Percentiles rank a stretch among this genome's conserved stretches.
These are phyloP conservation scores for Xestoiulus laeticollis DNA, from an alignment of 2,888 invertebrate species.

Conservation along the genomic window DNA sequence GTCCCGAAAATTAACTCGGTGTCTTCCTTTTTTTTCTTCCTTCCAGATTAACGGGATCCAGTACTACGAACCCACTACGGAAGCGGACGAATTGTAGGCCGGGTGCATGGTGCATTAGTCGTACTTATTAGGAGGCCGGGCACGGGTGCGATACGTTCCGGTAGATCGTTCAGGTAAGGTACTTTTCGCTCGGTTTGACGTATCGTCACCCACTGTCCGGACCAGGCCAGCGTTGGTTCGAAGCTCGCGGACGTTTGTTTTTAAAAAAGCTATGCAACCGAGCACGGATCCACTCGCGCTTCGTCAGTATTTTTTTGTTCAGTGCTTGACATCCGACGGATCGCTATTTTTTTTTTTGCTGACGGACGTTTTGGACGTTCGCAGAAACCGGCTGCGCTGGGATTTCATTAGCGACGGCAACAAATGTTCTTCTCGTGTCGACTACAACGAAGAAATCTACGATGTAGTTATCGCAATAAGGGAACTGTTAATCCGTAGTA, in stretches of 20 bases:
- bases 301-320: not conserved
- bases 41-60: conserved; percentile 50
- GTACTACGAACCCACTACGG: conserved; percentile 51
- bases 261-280: conserved; percentile 24
- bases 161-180: not conserved
- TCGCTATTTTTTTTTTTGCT: not conserved
- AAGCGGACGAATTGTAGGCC: conserved; percentile 52
- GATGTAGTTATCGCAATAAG: conserved; percentile 4
- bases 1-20: no score
- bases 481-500: conserved; percentile 14
- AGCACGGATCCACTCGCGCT: not conserved
- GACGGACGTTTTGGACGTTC: not conserved
- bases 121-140: not conserved
- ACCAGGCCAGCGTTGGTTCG: not conserved
- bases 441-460: not conserved
- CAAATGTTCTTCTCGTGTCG: not conserved
- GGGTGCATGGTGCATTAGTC: not conserved
- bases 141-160: not conserved
- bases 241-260: not conserved
- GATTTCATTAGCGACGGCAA: not conserved
- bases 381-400: no score
- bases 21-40: not conserved
- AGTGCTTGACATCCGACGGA: not conserved
- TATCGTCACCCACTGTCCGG: not conserved
- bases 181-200: not conserved